Conservation (phyloP, 1,140 invertebrate genomes). For the Papilio glaucus region DNA sequence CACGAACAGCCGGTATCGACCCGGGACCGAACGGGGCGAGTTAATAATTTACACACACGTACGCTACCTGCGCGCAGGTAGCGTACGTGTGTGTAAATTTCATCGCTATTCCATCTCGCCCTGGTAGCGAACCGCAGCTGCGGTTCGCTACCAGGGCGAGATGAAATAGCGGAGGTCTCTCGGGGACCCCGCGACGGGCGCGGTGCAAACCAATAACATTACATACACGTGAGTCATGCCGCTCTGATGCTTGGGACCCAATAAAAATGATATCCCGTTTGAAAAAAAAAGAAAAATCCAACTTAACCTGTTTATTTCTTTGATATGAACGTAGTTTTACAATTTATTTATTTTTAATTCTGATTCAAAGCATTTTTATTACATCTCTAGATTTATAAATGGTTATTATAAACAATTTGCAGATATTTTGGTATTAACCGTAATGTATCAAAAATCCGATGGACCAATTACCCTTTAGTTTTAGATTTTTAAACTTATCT, state of each 20-base stretch:
- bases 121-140: slow-evolving; percentile 57
- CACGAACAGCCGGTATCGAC: slow-evolving; percentile 47
- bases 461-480: neutral
- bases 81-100: slow-evolving; percentile 65
- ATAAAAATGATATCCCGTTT: slow-evolving; percentile 37
- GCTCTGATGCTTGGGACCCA: slow-evolving; percentile 47
- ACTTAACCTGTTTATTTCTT: neutral
- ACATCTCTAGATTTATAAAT: too few relatives aligned
- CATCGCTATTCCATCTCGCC: slow-evolving; percentile 65
- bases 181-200: slow-evolving; percentile 49
- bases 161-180: slow-evolving; percentile 69
- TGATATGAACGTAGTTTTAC: too few relatives aligned
- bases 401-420: neutral
- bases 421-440: too few relatives aligned
- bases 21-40: slow-evolving; percentile 56
- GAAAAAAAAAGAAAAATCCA: neutral
- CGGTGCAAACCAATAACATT: slow-evolving; percentile 73
- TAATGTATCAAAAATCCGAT: too few relatives aligned
- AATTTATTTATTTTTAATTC: slow-evolving; percentile 12
- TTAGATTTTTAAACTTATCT: neutral
- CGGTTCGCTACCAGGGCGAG: slow-evolving; percentile 55
- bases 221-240: slow-evolving; percentile 52
- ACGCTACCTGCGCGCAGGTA: slow-evolving; percentile 60
- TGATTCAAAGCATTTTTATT: too few relatives aligned
- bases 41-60: slow-evolving; percentile 73